Conservation (phyloP, 2,797 vertebrate genomes). For the Zalophus californianus region DNA sequence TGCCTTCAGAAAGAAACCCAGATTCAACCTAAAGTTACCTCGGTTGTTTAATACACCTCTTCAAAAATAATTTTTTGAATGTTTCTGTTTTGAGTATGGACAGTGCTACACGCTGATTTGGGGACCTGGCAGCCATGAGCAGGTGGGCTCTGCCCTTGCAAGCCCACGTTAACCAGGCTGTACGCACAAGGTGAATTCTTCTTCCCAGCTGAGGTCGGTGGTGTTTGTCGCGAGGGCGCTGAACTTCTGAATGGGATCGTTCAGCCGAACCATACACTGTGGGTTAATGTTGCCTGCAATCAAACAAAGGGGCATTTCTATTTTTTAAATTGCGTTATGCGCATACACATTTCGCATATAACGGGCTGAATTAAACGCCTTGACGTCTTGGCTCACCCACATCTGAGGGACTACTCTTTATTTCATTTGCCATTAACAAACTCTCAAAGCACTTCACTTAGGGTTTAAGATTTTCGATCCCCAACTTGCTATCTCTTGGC, state of each 20-base stretch:
- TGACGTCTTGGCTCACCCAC: not conserved
- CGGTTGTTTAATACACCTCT: not conserved
- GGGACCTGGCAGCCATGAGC: not conserved
- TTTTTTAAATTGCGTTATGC: accelerated
- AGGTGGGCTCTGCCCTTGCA: not conserved
- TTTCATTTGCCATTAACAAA: not conserved
- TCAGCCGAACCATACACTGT: slow-evolving; percentile 91
- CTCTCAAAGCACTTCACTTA: not conserved
- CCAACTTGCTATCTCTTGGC: not conserved
- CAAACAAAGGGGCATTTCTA: slow-evolving; percentile 25
- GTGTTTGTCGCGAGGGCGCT: slow-evolving; percentile 89
- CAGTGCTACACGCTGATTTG: accelerated
- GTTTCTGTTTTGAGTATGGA: not conserved
- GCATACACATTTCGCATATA: not conserved
- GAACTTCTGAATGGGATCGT: slow-evolving; percentile 95
- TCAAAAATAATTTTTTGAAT: not conserved
- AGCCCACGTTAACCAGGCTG: accelerated
- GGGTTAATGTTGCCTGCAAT: slow-evolving; percentile 89
- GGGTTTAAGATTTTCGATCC: not conserved
- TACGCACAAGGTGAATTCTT: slow-evolving; percentile 97
- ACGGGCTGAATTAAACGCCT: not conserved
- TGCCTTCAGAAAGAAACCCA: not conserved
- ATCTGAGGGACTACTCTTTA: not conserved
- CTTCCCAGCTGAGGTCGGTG: slow-evolving; percentile 92
- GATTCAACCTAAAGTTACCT: not conserved